Conservation (phyloP, 2,797 vertebrate genomes). For the Lophotriccus pileatus region DNA sequence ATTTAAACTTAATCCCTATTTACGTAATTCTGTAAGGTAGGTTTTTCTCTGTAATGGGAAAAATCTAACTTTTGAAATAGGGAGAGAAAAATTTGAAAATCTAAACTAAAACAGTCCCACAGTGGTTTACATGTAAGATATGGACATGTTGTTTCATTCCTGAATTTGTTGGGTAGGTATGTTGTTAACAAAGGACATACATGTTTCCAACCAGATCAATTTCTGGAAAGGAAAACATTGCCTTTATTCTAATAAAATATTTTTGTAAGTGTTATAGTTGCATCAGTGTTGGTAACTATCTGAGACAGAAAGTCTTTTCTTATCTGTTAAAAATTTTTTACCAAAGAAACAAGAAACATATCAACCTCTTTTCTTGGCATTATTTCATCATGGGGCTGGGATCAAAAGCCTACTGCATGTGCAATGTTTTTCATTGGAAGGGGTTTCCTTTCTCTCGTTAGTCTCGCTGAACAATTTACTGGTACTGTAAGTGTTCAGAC, state of each 20-base stretch:
- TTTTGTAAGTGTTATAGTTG: not conserved
- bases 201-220: not conserved
- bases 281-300: not conserved
- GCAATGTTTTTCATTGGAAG: not conserved
- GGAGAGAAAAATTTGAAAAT: not conserved
- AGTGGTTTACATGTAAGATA: not conserved
- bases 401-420: not conserved
- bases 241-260: not conserved
- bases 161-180: not conserved
- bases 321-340: not conserved
- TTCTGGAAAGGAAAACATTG: not conserved
- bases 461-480: not conserved
- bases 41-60: not conserved
- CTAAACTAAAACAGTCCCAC: not conserved
- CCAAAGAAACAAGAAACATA: not conserved
- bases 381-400: not conserved
- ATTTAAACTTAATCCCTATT: not conserved
- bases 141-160: not conserved
- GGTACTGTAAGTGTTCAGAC: not conserved
- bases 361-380: not conserved
- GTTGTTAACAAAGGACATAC: not conserved
- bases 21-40: not conserved
- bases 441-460: not conserved
- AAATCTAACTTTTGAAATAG: not conserved
- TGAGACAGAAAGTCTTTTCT: not conserved